Evolutionary conservation across 1,140 invertebrate genomes (phyloP).

Genomic region (Lepeophtheirus salmonis): DNA sequence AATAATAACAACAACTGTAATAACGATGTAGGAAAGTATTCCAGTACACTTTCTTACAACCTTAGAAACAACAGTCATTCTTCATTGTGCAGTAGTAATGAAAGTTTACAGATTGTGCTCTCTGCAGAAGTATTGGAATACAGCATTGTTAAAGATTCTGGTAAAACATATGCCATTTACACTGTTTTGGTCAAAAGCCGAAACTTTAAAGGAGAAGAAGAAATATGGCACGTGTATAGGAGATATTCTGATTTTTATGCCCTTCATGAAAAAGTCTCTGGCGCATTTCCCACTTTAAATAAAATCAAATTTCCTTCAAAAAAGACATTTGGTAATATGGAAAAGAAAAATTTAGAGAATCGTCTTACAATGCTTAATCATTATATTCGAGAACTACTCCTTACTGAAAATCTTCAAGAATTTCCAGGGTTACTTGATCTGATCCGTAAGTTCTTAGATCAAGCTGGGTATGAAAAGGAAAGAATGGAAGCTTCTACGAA

Average conservation of each 20-base stretch:
- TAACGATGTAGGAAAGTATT: background rate
- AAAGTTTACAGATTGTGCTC: background rate
- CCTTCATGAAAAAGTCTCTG: constrained; percentile 7
- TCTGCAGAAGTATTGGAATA: background rate
- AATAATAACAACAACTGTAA: background rate
- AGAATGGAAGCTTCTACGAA: constrained; percentile 16
- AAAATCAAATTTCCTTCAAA: constrained; percentile 72
- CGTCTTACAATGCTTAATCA: constrained; percentile 62
- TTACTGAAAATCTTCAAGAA: constrained; percentile 38
- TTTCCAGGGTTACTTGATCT: constrained; percentile 46
- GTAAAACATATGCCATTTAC: constrained; percentile 8
- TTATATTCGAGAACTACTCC: constrained; percentile 52
- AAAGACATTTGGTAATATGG: constrained; percentile 82
- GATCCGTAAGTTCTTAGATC: constrained; percentile 52
- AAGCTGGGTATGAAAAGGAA: constrained; percentile 47
- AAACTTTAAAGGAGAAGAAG: background rate
- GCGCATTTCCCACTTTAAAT: constrained; percentile 48
- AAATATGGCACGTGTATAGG: background rate
- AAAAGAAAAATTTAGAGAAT: constrained; percentile 61
- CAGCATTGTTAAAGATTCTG: background rate
- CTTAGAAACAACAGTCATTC: background rate
- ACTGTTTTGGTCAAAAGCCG: background rate
- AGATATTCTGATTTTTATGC: constrained; percentile 15
- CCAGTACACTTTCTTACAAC: background rate
- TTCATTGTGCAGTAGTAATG: background rate